A percentile compares a stretch with the other conserved stretches of the same genome.
Evolutionary conservation across 1,140 invertebrate species (phyloP).

Genomic region (Diploscapter pachys): DNA sequence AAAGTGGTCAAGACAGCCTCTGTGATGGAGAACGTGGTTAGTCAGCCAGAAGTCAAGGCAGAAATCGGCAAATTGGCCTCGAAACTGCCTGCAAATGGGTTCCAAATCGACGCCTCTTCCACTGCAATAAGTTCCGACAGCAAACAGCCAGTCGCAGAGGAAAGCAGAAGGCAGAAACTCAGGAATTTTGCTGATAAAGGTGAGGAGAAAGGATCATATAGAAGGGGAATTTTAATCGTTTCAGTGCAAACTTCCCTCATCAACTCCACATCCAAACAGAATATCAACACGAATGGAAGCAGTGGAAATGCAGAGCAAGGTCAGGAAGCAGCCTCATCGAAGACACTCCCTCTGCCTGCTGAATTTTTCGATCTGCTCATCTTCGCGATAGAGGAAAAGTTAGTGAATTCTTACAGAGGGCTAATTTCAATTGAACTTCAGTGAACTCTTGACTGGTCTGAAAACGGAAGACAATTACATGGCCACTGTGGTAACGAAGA

Average conservation of each 20-base stretch:
- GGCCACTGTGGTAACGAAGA: constrained; percentile 28
- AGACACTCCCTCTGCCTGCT: constrained; percentile 22
- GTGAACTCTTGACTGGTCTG: constrained; percentile 43
- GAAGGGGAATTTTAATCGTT: constrained; percentile 1
- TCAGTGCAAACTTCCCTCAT: constrained; percentile 40
- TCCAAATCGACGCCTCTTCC: constrained; percentile 6
- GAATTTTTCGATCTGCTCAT: constrained; percentile 34
- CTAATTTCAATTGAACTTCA: not conserved
- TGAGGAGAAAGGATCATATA: not conserved
- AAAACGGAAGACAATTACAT: constrained; percentile 51
- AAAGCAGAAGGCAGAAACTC: constrained; percentile 12
- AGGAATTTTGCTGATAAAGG: constrained; percentile 42
- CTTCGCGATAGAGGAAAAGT: constrained; percentile 33
- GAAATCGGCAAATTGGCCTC: not conserved
- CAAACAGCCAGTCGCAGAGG: not conserved
- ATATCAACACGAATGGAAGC: not conserved
- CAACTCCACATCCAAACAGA: not conserved
- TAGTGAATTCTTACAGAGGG: not conserved
- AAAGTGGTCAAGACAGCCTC: constrained; percentile 34
- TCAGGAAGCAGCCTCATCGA: not conserved
- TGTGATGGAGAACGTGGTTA: constrained; percentile 39
- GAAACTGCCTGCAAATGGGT: constrained; percentile 1
- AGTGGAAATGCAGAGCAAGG: not conserved
- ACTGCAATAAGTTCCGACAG: not conserved
- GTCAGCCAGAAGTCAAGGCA: too few species aligned